Conservation (phyloP, 2,113 vertebrate genomes). For the Gambusia holbrooki region DNA sequence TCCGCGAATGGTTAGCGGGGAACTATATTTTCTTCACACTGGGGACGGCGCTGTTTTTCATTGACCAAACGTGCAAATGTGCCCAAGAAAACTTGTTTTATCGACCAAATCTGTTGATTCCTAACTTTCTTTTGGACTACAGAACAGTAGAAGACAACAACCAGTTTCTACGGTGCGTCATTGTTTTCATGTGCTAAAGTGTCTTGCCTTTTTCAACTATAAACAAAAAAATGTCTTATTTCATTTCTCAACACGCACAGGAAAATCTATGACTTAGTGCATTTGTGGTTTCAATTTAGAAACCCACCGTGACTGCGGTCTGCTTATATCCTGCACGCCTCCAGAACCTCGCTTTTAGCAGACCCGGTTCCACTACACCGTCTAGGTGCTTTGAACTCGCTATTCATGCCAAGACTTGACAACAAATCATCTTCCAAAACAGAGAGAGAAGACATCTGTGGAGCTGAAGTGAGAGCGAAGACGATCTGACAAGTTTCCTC, state of each 20-base stretch:
- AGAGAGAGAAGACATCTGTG: conserved; percentile 16
- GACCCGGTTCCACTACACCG: not conserved
- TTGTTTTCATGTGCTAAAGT: not conserved
- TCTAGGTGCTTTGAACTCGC: conserved; percentile 19
- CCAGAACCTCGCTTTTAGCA: not conserved
- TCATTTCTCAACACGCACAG: not conserved
- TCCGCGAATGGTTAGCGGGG: too few species aligned
- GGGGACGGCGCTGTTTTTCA: not conserved
- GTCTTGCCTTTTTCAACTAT: not conserved
- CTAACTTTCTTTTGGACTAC: not conserved
- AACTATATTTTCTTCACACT: too few species aligned
- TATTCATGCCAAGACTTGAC: conserved; percentile 15
- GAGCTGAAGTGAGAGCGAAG: conserved; percentile 19
- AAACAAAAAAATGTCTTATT: not conserved
- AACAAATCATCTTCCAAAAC: conserved; percentile 28
- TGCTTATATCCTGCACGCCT: not conserved
- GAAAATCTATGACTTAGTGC: not conserved
- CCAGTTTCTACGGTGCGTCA: not conserved
- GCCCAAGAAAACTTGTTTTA: not conserved
- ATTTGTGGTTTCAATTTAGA: not conserved
- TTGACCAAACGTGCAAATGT: not conserved
- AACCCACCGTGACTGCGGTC: not conserved
- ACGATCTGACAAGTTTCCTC: conserved; percentile 36
- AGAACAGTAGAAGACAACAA: not conserved
- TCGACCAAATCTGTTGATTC: not conserved